Evolutionary conservation across 92 coral and sea anemone genomes (phyloP).

Genomic region (Scolanthus callimorphus): DNA sequence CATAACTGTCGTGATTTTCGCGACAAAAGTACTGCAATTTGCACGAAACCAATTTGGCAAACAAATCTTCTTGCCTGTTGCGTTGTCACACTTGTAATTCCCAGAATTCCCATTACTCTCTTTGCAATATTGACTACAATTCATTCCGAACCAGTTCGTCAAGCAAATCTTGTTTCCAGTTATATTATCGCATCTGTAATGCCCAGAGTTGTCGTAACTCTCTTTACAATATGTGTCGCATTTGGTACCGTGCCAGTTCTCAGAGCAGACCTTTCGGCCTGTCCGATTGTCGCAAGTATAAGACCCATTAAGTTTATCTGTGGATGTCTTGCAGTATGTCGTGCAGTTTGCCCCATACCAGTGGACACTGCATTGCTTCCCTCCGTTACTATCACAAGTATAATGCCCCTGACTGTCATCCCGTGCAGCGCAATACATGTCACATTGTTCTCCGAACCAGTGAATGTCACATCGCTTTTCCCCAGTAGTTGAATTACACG

Average conservation of each 20-base stretch:
- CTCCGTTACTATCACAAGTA: constrained; percentile 25
- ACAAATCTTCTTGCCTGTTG: constrained; percentile 49
- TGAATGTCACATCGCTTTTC: constrained; percentile 24
- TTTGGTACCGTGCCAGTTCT: constrained; percentile 47
- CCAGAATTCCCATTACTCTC: constrained; percentile 22
- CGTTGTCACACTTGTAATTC: constrained; percentile 41
- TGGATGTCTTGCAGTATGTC: constrained; percentile 19
- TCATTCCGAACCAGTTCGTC: constrained; percentile 47
- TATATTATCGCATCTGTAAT: constrained; percentile 47
- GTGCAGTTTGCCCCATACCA: constrained; percentile 58
- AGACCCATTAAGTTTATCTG: constrained; percentile 18
- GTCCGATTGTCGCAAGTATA: constrained; percentile 25
- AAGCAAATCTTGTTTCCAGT: constrained; percentile 42
- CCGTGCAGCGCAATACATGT: constrained; percentile 39
- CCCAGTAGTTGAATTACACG: not conserved
- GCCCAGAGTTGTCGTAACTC: constrained; percentile 41
- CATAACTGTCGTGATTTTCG: constrained; percentile 29
- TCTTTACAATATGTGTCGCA: constrained; percentile 36
- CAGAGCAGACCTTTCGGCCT: constrained; percentile 30
- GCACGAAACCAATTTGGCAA: constrained; percentile 46
- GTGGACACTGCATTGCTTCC: constrained; percentile 36
- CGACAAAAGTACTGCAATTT: constrained; percentile 35
- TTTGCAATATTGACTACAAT: constrained; percentile 44
- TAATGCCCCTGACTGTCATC: constrained; percentile 42
- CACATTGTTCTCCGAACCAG: constrained; percentile 60